phyloP scores from a whole-genome alignment of 2,797 vertebrate genomes.

The Aldrovandia affinis region DNA sequence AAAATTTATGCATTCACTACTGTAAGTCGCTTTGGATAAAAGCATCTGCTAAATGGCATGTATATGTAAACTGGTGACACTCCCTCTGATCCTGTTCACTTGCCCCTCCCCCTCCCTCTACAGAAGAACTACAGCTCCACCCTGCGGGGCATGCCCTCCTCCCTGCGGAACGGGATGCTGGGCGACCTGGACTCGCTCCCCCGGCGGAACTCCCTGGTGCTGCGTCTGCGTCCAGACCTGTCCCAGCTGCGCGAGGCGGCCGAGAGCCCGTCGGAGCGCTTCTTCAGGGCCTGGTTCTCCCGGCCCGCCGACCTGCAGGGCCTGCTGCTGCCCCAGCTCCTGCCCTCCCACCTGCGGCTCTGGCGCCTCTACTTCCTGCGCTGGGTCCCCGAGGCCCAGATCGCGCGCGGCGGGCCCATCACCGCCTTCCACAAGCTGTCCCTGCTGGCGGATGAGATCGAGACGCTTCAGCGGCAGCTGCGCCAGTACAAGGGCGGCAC shows the following conservation, averaged over 20 bases:
- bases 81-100: slow-evolving; percentile 4
- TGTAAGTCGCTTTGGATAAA: no score
- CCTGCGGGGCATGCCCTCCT: slow-evolving; percentile 74
- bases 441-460: slow-evolving; percentile 88
- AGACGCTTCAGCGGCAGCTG: slow-evolving; percentile 80
- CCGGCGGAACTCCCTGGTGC: slow-evolving; percentile 83
- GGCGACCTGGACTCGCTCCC: slow-evolving; percentile 73
- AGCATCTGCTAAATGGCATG: no score
- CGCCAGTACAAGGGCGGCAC: slow-evolving; percentile 74
- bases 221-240: slow-evolving; percentile 79
- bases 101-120: slow-evolving; percentile 6
- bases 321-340: slow-evolving; percentile 80
- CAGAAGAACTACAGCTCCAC: slow-evolving; percentile 92
- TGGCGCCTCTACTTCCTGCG: slow-evolving; percentile 97
- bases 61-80: no score
- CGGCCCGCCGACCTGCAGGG: slow-evolving; percentile 84
- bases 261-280: slow-evolving; percentile 80
- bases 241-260: slow-evolving; percentile 64
- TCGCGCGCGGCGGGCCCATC: slow-evolving; percentile 81
- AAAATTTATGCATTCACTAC: no score
- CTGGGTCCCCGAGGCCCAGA: slow-evolving; percentile 95
- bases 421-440: slow-evolving; percentile 87
- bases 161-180: slow-evolving; percentile 81
- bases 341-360: slow-evolving; percentile 85
- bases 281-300: slow-evolving; percentile 85